These are phyloP conservation scores for Amphilophus citrinellus DNA, from an alignment of 2,113 vertebrate species.

Conservation along the genomic window DNA sequence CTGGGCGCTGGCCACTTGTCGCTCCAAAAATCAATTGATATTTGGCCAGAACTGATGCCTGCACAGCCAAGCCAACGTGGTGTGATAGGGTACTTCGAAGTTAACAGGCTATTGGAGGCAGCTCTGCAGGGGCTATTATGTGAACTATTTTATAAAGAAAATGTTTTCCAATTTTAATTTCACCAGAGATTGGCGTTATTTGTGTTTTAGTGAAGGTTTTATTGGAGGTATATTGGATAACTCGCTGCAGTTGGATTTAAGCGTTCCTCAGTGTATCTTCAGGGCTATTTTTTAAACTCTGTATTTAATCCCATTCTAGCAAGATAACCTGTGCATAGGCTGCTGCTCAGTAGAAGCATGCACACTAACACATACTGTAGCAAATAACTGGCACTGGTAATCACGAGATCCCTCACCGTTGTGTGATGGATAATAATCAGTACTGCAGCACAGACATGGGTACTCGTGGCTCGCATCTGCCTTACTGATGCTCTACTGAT, in stretches of 20 bases:
- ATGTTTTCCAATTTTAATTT: neutral
- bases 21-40: constrained; percentile 61
- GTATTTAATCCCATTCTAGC: neutral
- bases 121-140: neutral
- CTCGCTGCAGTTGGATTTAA: neutral
- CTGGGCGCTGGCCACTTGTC: constrained; percentile 51
- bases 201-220: neutral
- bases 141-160: neutral
- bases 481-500: neutral
- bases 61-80: constrained; percentile 42
- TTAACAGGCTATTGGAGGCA: constrained; percentile 11
- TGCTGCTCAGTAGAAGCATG: neutral
- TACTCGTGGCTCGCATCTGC: neutral
- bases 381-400: neutral
- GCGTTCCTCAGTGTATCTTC: neutral
- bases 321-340: neutral
- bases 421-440: neutral
- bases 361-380: neutral
- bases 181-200: neutral
- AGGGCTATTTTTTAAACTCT: neutral
- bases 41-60: constrained; percentile 59
- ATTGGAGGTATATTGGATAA: neutral
- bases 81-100: constrained; percentile 33
- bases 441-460: neutral
- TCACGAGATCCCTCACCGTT: neutral